phyloP scores from a whole-genome alignment of 2,888 invertebrate species.

The Tillus elongatus region DNA sequence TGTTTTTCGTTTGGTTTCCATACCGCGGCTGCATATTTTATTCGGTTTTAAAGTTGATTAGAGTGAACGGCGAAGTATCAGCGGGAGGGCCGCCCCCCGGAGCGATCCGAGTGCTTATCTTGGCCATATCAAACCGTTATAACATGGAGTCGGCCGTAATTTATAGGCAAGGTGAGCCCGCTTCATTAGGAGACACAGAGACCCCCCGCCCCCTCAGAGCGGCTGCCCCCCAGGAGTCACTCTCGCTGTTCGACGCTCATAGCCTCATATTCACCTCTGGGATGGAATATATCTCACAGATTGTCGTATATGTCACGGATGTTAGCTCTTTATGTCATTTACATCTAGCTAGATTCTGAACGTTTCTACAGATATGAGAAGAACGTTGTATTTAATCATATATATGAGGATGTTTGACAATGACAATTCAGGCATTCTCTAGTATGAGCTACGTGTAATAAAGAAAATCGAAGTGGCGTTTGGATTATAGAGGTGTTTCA shows the following conservation, averaged over 20 bases:
- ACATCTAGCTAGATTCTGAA: no score
- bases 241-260: slow-evolving; percentile 2
- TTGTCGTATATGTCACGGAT: no score
- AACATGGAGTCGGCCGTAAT: slow-evolving; percentile 43
- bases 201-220: slow-evolving; percentile 26
- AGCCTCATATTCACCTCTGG: slow-evolving; percentile 4
- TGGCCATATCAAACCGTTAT: slow-evolving; percentile 45
- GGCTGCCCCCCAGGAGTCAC: neutral
- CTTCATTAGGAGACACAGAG: slow-evolving; percentile 42
- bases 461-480: no score
- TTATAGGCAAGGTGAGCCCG: slow-evolving; percentile 44
- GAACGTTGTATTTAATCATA: no score
- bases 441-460: no score
- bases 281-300: neutral
- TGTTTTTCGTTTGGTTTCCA: neutral
- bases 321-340: no score
- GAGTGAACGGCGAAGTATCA: slow-evolving; percentile 38
- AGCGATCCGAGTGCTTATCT: slow-evolving; percentile 43
- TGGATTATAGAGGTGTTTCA: no score
- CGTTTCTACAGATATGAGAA: no score
- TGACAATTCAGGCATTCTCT: no score
- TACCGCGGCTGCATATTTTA: slow-evolving; percentile 36
- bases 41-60: slow-evolving; percentile 45
- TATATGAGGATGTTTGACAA: no score
- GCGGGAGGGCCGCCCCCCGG: slow-evolving; percentile 41